Percentiles rank a stretch among this genome's conserved stretches.
Conservation (phyloP, 2,888 invertebrate species). For the Mactromeris polynyma region DNA sequence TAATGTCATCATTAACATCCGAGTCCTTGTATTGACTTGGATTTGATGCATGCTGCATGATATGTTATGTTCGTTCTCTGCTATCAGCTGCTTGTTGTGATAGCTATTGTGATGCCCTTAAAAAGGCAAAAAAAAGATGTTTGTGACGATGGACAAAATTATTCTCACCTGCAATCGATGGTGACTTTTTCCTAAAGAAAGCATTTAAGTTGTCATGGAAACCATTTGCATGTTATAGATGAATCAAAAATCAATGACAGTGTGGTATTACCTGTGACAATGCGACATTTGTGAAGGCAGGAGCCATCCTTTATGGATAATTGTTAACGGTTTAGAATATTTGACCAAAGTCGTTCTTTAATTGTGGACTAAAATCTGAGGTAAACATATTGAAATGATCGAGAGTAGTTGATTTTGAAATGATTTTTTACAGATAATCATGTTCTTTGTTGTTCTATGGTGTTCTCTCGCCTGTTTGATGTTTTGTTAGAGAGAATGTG, state of each 20-base stretch:
- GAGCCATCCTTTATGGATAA: neutral
- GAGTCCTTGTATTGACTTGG: neutral
- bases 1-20: neutral
- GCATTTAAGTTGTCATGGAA: slow-evolving; percentile 21
- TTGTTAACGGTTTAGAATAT: neutral
- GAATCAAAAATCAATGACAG: slow-evolving; percentile 17
- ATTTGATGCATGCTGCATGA: neutral
- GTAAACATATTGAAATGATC: neutral
- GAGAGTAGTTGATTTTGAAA: neutral
- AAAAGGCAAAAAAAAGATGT: neutral
- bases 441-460: neutral
- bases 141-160: neutral
- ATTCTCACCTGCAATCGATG: neutral
- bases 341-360: neutral
- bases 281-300: neutral
- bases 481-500: neutral
- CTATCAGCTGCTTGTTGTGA: too few relatives aligned
- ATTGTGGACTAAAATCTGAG: neutral
- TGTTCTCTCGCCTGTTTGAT: neutral
- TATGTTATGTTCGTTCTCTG: neutral
- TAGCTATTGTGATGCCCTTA: neutral
- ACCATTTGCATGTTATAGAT: slow-evolving; percentile 10
- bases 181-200: neutral
- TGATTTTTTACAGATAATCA: neutral
- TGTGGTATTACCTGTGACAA: slow-evolving; percentile 2